Evolutionary conservation across 2,797 vertebrate genomes (phyloP).

Genomic region (Catostomus latipinnis): DNA sequence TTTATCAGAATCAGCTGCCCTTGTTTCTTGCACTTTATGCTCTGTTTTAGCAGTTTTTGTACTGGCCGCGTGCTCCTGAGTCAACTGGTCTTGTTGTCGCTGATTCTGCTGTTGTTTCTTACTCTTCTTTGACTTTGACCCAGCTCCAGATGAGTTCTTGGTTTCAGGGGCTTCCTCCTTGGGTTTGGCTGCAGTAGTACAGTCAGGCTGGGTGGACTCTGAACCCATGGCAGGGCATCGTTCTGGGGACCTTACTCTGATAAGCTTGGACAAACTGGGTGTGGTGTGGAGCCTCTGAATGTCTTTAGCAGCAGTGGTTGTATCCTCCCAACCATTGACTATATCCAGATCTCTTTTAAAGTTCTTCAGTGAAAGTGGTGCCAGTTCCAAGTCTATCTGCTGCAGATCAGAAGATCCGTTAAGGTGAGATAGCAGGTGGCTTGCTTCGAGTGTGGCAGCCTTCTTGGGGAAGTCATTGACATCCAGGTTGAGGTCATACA

Average conservation of each 20-base stretch:
- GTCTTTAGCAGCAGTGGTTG: conserved; percentile 77
- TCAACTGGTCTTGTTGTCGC: conserved; percentile 65
- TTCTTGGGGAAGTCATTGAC: conserved; percentile 96
- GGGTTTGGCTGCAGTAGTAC: conserved; percentile 67
- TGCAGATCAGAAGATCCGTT: conserved; percentile 90
- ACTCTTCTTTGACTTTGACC: conserved; percentile 86
- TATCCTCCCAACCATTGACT: conserved; percentile 80
- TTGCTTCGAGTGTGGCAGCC: conserved; percentile 89
- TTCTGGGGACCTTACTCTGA: conserved; percentile 91
- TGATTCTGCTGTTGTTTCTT: conserved; percentile 84
- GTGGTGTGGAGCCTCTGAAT: conserved; percentile 88
- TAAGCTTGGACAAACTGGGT: conserved; percentile 91
- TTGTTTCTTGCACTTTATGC: conserved; percentile 72
- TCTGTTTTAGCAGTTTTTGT: conserved; percentile 69
- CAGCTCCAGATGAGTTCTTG: conserved; percentile 62
- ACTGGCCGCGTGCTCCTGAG: conserved; percentile 67
- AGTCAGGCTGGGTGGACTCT: conserved; percentile 68
- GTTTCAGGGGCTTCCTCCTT: conserved; percentile 78
- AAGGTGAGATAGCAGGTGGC: conserved; percentile 90
- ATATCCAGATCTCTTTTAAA: conserved; percentile 85
- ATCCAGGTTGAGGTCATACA: conserved; percentile 95
- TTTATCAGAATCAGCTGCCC: conserved; percentile 62
- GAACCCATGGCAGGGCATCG: conserved; percentile 74
- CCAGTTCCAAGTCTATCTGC: conserved; percentile 95
- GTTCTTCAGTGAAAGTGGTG: conserved; percentile 89